Evolutionary conservation across 2,888 invertebrate genomes (phyloP).

Genomic region (Ptychoptera albimana): DNA sequence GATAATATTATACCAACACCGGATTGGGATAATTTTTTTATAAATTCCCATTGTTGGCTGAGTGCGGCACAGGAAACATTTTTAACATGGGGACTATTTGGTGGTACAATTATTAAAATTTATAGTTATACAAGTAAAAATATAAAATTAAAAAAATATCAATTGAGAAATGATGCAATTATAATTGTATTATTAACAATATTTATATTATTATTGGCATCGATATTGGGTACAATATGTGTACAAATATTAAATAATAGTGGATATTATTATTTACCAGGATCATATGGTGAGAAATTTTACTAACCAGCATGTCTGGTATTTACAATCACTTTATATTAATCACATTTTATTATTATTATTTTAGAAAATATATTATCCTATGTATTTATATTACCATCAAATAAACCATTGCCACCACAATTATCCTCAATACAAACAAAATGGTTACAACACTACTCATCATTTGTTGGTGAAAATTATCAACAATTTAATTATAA

Average conservation of each 20-base stretch:
- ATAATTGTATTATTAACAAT: conserved; percentile 56
- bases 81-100: conserved; percentile 70
- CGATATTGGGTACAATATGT: conserved; percentile 70
- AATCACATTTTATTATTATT: conserved; percentile 6
- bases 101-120: conserved; percentile 26
- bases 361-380: conserved; percentile 52
- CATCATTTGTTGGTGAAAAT: conserved; percentile 26
- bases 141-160: conserved; percentile 17
- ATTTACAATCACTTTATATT: conserved; percentile 5
- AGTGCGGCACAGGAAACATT: conserved; percentile 81
- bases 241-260: conserved; percentile 58
- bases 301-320: conserved; percentile 3
- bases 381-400: conserved; percentile 51
- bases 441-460: conserved; percentile 25
- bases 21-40: conserved; percentile 71
- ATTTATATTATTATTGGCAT: conserved; percentile 54
- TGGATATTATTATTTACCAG: conserved; percentile 61
- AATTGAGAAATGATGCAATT: conserved; percentile 41
- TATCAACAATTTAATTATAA: conserved; percentile 8
- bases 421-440: conserved; percentile 36
- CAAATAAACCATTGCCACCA: conserved; percentile 40
- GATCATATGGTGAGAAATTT: conserved; percentile 66
- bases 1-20: conserved; percentile 59
- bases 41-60: conserved; percentile 70
- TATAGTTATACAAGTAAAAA: conserved; percentile 21